Conservation (phyloP, 1,140 invertebrate species). For the Habropoda laboriosa region DNA sequence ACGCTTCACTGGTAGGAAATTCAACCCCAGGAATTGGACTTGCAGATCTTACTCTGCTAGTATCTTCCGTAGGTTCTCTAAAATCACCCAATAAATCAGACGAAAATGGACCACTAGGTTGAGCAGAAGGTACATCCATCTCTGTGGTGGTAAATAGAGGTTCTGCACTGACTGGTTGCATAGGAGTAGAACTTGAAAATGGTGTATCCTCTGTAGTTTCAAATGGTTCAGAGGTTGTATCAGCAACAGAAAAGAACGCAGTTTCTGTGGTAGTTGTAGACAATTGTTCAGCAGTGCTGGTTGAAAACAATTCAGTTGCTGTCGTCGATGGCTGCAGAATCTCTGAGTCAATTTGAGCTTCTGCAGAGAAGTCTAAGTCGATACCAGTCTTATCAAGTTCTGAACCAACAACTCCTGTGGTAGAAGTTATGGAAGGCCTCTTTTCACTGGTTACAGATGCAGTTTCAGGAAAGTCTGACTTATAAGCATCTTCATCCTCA, state of each 20-base stretch:
- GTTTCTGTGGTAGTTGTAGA: slow-evolving; percentile 54
- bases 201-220: slow-evolving; percentile 10
- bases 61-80: slow-evolving; percentile 41
- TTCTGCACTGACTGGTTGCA: not conserved
- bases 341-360: slow-evolving; percentile 62
- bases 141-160: slow-evolving; percentile 22
- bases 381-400: slow-evolving; percentile 25
- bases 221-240: not conserved
- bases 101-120: slow-evolving; percentile 48
- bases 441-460: slow-evolving; percentile 62
- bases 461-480: slow-evolving; percentile 53
- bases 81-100: slow-evolving; percentile 75
- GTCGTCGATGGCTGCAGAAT: slow-evolving; percentile 68
- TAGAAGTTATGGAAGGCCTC: slow-evolving; percentile 61
- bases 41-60: slow-evolving; percentile 40
- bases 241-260: slow-evolving; percentile 57
- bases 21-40: slow-evolving; percentile 72
- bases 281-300: slow-evolving; percentile 62
- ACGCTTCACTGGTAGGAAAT: slow-evolving; percentile 66
- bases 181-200: slow-evolving; percentile 25
- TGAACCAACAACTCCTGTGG: slow-evolving; percentile 20
- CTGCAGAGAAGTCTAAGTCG: slow-evolving; percentile 35
- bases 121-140: not conserved
- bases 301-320: slow-evolving; percentile 47
- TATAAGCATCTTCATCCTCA: slow-evolving; percentile 50